Conservation (phyloP, 1,140 invertebrate genomes). For the Euwallacea similis region DNA sequence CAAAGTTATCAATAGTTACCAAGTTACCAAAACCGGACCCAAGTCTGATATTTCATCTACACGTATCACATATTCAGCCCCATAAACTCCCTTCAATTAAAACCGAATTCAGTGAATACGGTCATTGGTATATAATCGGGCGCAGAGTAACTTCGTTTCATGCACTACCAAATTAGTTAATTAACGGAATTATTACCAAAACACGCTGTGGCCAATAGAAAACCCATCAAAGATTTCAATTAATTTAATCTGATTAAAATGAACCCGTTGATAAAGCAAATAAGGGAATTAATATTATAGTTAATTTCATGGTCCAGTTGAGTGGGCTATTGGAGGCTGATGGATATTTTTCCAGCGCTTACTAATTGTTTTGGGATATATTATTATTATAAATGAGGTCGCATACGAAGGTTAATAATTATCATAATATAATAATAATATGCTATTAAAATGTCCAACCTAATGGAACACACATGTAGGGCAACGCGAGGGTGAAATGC, state of each 20-base stretch:
- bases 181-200: constrained; percentile 1
- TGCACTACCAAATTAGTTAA: constrained; percentile 1
- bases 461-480: too few relatives aligned
- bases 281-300: background rate
- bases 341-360: too few relatives aligned
- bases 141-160: background rate
- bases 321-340: background rate
- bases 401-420: too few relatives aligned
- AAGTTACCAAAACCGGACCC: too few relatives aligned
- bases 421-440: too few relatives aligned
- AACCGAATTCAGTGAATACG: background rate
- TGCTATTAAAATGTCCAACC: too few relatives aligned
- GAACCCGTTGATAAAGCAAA: background rate
- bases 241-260: constrained; percentile 5
- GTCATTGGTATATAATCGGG: background rate
- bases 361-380: too few relatives aligned
- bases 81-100: constrained; percentile 1
- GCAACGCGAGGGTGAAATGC: too few relatives aligned
- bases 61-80: background rate
- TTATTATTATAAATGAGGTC: too few relatives aligned
- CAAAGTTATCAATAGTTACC: too few relatives aligned
- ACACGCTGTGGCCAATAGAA: background rate
- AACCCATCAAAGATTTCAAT: background rate
- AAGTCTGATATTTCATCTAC: too few relatives aligned
- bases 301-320: background rate